A percentile compares a stretch with the other conserved stretches of the same genome.
Evolutionary conservation across 2,888 invertebrate species (phyloP).

Genomic region (Napeogenes sylphis): DNA sequence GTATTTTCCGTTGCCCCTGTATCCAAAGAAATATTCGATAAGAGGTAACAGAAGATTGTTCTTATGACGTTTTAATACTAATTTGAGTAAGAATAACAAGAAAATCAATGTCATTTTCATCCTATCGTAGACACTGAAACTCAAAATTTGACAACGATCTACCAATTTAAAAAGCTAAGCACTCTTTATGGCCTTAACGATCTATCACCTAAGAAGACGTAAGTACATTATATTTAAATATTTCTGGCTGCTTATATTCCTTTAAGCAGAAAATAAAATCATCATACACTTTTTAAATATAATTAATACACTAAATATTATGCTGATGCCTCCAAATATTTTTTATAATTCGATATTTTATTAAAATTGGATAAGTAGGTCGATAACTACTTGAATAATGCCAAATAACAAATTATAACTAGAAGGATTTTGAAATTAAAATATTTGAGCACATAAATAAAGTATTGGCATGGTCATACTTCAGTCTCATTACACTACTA

Average conservation of each 20-base stretch:
- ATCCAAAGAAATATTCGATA: slow-evolving; percentile 54
- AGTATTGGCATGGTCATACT: slow-evolving; percentile 68
- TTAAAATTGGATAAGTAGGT: background rate
- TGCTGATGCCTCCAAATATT: slow-evolving; percentile 44
- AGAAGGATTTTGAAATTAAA: slow-evolving; percentile 22
- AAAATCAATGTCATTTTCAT: background rate
- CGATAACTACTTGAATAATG: background rate
- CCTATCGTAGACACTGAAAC: background rate
- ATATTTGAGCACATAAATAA: slow-evolving; percentile 60
- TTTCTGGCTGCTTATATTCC: background rate
- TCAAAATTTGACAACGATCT: background rate
- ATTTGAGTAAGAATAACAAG: slow-evolving; percentile 38
- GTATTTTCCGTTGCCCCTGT: slow-evolving; percentile 74
- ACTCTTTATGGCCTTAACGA: slow-evolving; percentile 1
- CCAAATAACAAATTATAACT: slow-evolving; percentile 11
- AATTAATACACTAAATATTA: slow-evolving; percentile 29
- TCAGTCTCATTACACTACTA: slow-evolving; percentile 77
- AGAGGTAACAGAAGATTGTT: slow-evolving; percentile 77
- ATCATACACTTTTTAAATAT: background rate
- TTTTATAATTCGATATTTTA: slow-evolving; percentile 10
- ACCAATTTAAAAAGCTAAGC: background rate
- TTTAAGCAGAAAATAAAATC: background rate
- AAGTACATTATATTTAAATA: background rate
- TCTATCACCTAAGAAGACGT: background rate
- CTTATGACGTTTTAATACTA: slow-evolving; percentile 66